Evolutionary conservation across 2,888 invertebrate species (phyloP), one percentile per base, ranked within the genome.

Genomic region (Melanotus villosus): DNA sequence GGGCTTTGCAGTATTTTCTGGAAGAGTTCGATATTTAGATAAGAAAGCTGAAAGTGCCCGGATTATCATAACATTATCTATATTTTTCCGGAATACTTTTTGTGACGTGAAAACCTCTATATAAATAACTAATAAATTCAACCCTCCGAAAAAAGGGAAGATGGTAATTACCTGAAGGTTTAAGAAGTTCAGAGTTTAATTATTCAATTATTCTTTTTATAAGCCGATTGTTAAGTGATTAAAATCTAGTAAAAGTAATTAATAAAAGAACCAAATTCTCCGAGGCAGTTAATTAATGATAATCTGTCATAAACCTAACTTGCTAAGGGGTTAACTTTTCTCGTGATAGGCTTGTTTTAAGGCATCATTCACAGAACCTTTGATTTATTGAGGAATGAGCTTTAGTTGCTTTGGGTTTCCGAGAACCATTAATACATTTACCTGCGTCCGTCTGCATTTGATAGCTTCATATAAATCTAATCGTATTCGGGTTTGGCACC

Each of bases 401-500:
- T 38, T 56, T 56, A 21, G 6, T 21, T 21, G 21, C 18, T 18
- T 41, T 43, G 32, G 19, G 21, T 14, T 16, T 16, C 30, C 2
- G 26, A n/a, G 14, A 59, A 41, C 59, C 59, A 45, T 59, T 59
- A 41, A 59, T 30, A 43, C 19, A 41, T 59, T 26, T 38, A 43
- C 32, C 45, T 45, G 36, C 34, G 32, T 36, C 19, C 26, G 34
- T 23, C 36, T 38, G 59, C 21, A 18, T 5, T 45, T 45, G 32
- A 59, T 59, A n/a, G 59, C 16, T 26, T n/a, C 14, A 21, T 43
- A 59, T 45, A 59, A 59, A 59, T 59, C 43, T 45, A 45, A 43
- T 45, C 59, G 30, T 26, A 59, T 43, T 59, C 45, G 41, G 41
- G 41, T 59, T 59, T 59, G 59, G 38, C 59, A 59, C 59, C 41